phyloP scores from a whole-genome alignment of 2,113 vertebrate genomes.

The Actenoides lindsayi region DNA sequence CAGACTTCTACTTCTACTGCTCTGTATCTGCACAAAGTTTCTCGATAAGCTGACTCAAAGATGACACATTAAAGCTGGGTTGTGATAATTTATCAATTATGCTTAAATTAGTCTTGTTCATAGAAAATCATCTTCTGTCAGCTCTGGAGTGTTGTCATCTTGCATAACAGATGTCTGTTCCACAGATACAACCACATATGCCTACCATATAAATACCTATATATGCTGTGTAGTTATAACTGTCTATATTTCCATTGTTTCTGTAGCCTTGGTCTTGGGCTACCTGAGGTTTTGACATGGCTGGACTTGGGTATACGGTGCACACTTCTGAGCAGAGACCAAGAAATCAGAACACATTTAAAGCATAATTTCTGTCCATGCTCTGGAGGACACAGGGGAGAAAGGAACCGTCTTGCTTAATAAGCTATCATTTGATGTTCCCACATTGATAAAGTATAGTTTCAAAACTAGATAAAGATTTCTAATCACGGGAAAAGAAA shows the following conservation, averaged over 20 bases:
- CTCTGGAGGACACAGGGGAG: not conserved
- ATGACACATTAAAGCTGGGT: not conserved
- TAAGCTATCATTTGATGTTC: not conserved
- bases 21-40: accelerated
- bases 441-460: not conserved
- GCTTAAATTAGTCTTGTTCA: not conserved
- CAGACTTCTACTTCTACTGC: not conserved
- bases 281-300: not conserved
- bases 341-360: not conserved
- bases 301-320: not conserved
- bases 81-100: not conserved
- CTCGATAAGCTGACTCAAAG: not conserved
- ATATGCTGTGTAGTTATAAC: not conserved
- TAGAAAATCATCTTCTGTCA: not conserved
- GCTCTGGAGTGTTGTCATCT: not conserved
- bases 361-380: not conserved
- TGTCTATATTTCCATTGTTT: not conserved
- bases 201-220: not conserved
- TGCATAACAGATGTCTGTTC: not conserved
- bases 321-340: not conserved
- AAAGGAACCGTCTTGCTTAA: not conserved
- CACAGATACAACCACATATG: accelerated
- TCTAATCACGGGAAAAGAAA: not conserved
- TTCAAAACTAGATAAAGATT: not conserved
- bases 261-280: not conserved